Evolutionary conservation across 1,140 invertebrate genomes (phyloP).

Genomic region (Zaprionus kolodkinae): DNA sequence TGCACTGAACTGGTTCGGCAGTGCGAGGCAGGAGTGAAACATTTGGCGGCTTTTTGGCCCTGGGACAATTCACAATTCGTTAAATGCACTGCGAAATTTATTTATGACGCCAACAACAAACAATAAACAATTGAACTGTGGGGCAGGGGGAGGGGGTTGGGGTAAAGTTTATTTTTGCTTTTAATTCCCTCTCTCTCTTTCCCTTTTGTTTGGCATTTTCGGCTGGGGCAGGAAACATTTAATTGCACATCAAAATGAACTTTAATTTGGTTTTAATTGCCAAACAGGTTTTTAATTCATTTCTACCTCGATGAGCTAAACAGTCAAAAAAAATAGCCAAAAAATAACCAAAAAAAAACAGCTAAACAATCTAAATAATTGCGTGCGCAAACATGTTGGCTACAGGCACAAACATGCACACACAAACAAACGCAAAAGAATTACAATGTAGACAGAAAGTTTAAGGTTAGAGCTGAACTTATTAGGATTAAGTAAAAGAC

Average conservation of each 20-base stretch:
- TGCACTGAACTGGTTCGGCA: not conserved
- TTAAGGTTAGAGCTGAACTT: too few relatives aligned
- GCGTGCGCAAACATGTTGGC: not conserved
- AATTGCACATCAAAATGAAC: conserved; percentile 77
- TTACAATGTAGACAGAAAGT: too few relatives aligned
- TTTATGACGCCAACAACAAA: conserved; percentile 73
- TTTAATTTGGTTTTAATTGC: conserved; percentile 77
- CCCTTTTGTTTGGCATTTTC: conserved; percentile 45
- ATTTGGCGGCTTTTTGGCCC: conserved; percentile 33
- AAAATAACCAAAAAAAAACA: not conserved
- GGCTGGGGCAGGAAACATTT: conserved; percentile 50
- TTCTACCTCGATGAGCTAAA: conserved; percentile 1
- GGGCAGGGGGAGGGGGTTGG: too few relatives aligned
- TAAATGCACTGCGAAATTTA: conserved; percentile 81
- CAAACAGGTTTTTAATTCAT: conserved; percentile 53
- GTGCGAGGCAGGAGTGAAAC: not conserved
- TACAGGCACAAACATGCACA: not conserved
- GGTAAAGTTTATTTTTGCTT: not conserved
- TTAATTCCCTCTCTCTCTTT: conserved; percentile 15
- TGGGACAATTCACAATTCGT: conserved; percentile 66
- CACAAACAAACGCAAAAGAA: not conserved
- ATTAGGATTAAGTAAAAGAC: too few relatives aligned
- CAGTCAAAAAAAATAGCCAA: not conserved
- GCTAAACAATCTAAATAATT: not conserved
- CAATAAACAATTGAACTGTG: conserved; percentile 58